Conservation (phyloP, 2,113 vertebrate genomes). For the Polyodon spathula region DNA sequence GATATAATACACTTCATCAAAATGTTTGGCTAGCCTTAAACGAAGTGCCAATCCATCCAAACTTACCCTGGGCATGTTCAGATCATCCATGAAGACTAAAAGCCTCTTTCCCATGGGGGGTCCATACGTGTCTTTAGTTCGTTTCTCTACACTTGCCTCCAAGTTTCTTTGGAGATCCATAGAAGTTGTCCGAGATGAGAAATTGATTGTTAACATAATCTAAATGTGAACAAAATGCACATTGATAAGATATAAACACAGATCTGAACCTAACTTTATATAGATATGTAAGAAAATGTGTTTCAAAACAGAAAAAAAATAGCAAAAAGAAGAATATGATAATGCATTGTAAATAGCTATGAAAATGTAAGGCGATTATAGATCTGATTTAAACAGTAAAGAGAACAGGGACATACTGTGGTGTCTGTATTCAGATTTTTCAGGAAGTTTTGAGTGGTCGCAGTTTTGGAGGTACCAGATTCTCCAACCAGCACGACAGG, state of each 20-base stretch:
- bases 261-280: too few relatives aligned
- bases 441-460: constrained; percentile 84
- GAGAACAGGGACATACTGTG: constrained; percentile 46
- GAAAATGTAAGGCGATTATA: neutral
- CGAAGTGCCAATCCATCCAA: too few relatives aligned
- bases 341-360: neutral
- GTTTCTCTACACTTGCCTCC: constrained; percentile 86
- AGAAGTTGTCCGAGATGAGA: constrained; percentile 91
- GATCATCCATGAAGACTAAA: constrained; percentile 87
- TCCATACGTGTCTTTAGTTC: constrained; percentile 81
- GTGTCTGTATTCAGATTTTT: constrained; percentile 61
- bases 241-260: neutral
- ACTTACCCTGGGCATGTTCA: constrained; percentile 92
- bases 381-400: too few relatives aligned
- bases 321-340: too few relatives aligned
- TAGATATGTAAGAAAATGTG: too few relatives aligned
- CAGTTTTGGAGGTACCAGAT: constrained; percentile 91
- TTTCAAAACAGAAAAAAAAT: too few relatives aligned
- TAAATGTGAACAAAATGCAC: constrained; percentile 31
- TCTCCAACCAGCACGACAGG: constrained; percentile 86
- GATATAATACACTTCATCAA: too few relatives aligned
- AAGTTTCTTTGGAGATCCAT: constrained; percentile 88
- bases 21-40: neutral
- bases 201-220: constrained; percentile 75
- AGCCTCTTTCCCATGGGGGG: constrained; percentile 85